Evolutionary conservation across 2,113 vertebrate genomes (phyloP).

Genomic region (Apaloderma vittatum): DNA sequence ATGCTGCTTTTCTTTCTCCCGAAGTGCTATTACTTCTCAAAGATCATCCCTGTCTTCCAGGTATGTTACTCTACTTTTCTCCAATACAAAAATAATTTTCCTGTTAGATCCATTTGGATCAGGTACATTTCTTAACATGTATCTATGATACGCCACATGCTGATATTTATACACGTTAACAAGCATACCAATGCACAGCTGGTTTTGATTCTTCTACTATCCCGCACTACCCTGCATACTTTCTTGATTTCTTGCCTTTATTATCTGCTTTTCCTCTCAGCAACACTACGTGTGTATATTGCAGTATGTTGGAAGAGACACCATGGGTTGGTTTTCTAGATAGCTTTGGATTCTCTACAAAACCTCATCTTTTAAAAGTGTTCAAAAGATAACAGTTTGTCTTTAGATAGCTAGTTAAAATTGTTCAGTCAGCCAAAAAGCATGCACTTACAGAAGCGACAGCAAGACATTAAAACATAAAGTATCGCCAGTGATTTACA

Average conservation of each 20-base stretch:
- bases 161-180: not conserved
- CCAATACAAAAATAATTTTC: not conserved
- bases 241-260: not conserved
- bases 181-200: not conserved
- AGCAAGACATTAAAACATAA: not conserved
- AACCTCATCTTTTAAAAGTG: not conserved
- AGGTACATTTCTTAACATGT: not conserved
- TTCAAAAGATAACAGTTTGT: not conserved
- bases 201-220: not conserved
- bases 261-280: conserved; percentile 4
- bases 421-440: conserved; percentile 13
- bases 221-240: not conserved
- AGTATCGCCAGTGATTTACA: not conserved
- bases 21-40: not conserved
- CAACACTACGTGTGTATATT: not conserved
- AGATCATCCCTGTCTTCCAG: not conserved
- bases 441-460: not conserved
- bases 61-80: not conserved
- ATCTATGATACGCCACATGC: not conserved
- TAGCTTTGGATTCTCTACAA: not conserved
- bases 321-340: fast-evolving
- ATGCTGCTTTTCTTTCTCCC: not conserved
- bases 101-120: not conserved
- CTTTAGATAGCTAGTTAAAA: conserved; percentile 45
- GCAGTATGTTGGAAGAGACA: not conserved